phyloP scores from a whole-genome alignment of 2,888 invertebrate species.

The Sphecodes monilicornis region DNA sequence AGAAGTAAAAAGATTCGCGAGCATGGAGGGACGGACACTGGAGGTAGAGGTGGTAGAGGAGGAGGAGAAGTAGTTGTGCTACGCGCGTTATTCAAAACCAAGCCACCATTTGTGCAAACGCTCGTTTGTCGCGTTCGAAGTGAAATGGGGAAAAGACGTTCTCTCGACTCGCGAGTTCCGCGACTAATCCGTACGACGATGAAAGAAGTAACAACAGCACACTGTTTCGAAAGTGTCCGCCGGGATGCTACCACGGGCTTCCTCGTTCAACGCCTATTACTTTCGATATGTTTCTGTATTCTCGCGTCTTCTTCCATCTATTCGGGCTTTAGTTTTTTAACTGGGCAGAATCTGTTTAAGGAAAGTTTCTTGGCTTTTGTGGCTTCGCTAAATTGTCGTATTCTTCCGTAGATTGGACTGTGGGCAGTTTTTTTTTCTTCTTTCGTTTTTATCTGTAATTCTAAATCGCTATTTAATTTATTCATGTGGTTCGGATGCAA shows the following conservation, averaged over 20 bases:
- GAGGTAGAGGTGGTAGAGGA: too few species aligned
- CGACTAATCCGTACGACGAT: constrained; percentile 30
- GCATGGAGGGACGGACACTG: background rate
- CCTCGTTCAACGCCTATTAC: background rate
- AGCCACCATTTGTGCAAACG: background rate
- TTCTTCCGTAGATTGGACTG: background rate
- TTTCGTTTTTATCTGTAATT: background rate
- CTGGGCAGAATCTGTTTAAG: background rate
- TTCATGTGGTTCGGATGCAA: background rate
- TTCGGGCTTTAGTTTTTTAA: background rate
- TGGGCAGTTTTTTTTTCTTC: background rate
- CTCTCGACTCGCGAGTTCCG: constrained; percentile 14
- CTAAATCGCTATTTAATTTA: constrained; percentile 31
- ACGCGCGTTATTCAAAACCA: constrained; percentile 35
- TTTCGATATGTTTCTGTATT: constrained; percentile 15
- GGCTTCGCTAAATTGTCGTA: background rate
- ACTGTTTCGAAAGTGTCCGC: constrained; percentile 40
- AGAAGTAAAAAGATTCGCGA: constrained; percentile 29
- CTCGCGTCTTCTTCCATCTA: background rate
- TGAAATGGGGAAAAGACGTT: constrained; percentile 27
- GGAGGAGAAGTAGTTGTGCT: background rate
- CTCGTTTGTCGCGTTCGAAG: constrained; percentile 1
- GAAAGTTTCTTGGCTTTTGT: constrained; percentile 7
- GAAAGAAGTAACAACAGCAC: constrained; percentile 33
- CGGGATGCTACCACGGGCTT: constrained; percentile 22